These are phyloP conservation scores for Gobiocypris rarus DNA, from an alignment of 2,113 vertebrate genomes.

Conservation along the genomic window DNA sequence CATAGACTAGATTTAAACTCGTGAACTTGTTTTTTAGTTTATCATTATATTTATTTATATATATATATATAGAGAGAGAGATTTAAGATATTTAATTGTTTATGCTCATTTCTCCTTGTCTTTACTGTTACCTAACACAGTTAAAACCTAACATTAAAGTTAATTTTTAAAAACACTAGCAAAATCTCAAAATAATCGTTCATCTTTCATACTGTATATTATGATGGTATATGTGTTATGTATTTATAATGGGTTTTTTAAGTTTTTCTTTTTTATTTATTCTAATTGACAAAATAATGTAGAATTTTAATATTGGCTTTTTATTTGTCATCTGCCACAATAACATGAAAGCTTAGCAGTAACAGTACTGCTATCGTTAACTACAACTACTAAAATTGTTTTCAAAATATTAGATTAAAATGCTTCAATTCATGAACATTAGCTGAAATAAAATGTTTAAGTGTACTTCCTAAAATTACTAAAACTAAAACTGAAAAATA, in stretches of 20 bases:
- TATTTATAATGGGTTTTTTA: no score
- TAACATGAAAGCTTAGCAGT: not conserved
- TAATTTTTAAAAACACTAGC: not conserved
- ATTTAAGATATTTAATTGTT: no score
- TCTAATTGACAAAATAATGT: no score
- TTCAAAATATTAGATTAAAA: no score
- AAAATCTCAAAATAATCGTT: not conserved
- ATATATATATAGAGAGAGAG: no score
- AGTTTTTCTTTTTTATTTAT: not conserved
- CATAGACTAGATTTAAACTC: not conserved
- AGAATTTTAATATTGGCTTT: no score
- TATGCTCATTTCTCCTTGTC: not conserved
- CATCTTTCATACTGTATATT: not conserved
- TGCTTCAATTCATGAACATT: no score
- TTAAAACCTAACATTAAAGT: not conserved
- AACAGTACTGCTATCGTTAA: not conserved
- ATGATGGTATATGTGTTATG: not conserved
- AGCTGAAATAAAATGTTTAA: no score
- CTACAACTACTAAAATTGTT: not conserved
- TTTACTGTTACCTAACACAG: not conserved
- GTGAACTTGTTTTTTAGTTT: not conserved
- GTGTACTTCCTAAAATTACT: not conserved
- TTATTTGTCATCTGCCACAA: no score
- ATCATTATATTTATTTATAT: no score
- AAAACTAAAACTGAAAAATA: not conserved